Evolutionary conservation across 2,113 vertebrate genomes (phyloP), one percentile per base, ranked within the genome.

Genomic region (Scomber japonicus): DNA sequence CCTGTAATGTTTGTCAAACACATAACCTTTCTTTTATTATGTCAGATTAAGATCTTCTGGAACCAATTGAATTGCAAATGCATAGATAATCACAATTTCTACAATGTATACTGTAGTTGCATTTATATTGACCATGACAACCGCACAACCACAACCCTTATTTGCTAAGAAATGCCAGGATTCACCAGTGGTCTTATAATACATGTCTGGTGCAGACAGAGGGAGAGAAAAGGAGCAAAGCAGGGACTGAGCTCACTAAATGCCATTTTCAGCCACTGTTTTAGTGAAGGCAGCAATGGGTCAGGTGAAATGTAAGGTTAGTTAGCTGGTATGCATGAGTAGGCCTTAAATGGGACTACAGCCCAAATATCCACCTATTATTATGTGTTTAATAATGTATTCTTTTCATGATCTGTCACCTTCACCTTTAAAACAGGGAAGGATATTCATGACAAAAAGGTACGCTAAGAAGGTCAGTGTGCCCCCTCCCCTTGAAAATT

Each of bases 341-440:
- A 16, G 68, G 65, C 78, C 74, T 75, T 70, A 78, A 84, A 85
- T 63, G 62, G 78, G 67, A 62, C 71, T 44, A 49, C 77, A 79
- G 70, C 81, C 71, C 76, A 56, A 62, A 60, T 72, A 57, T 35
- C 67, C 45, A 27, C 24, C 49, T 66, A 60, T 71, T 65, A 62
- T 81, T 82, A 82, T 82, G 17, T 71, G 62, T 80, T 87, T 68
- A 61, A 78, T 88, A 75, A 90, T 87, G 81, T 85, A 84, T 88
- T 88, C 83, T 85, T 84, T 92, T 92, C 72, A 89, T 89, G 83
- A 91, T 83, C 78, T 64, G 46, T 81, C 80, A 84, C 84, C 86
- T 90, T 92, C 89, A 91, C 85, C 86, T 76, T 83, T 84, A 84
- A 90, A 87, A 86, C 80, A 76, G 61, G 45, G 59, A 78, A 72